Percentiles rank a stretch among this genome's conserved stretches.
phyloP scores from a whole-genome alignment of 2,888 invertebrate species.

The Agrochola litura region DNA sequence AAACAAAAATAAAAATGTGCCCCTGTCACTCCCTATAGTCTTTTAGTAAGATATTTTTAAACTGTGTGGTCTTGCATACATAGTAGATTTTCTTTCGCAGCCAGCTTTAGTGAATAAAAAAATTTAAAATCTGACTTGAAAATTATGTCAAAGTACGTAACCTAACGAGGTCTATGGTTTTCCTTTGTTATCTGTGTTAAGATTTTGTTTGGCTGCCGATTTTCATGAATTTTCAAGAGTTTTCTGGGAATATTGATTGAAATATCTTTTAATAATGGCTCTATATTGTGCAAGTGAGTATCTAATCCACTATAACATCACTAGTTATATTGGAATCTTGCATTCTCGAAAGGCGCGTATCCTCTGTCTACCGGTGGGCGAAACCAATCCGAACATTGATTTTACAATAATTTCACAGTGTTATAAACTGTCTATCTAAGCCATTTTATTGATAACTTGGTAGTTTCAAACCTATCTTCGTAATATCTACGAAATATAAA shows the following conservation, averaged over 20 bases:
- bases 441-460: not conserved
- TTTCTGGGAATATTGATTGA: slow-evolving; percentile 39
- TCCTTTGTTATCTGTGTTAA: slow-evolving; percentile 10
- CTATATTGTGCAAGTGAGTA: slow-evolving; percentile 88
- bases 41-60: not conserved
- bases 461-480: not conserved
- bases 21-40: too few species aligned
- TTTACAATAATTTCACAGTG: slow-evolving; percentile 4
- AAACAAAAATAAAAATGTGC: not conserved
- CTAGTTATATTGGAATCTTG: not conserved
- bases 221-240: slow-evolving; percentile 56
- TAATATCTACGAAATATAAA: not conserved
- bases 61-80: not conserved
- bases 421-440: not conserved
- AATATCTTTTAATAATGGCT: slow-evolving; percentile 78
- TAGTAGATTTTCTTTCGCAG: not conserved
- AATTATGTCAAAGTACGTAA: too few species aligned
- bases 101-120: too few species aligned
- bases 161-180: not conserved
- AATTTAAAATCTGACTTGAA: too few species aligned
- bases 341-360: slow-evolving; percentile 50
- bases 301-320: not conserved
- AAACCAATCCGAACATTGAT: not conserved
- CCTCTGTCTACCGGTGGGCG: slow-evolving; percentile 68
- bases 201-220: slow-evolving; percentile 53